A percentile compares a stretch with the other conserved stretches of the same genome.
phyloP scores from a whole-genome alignment of 2,113 vertebrate genomes.

The Carlito syrichta region DNA sequence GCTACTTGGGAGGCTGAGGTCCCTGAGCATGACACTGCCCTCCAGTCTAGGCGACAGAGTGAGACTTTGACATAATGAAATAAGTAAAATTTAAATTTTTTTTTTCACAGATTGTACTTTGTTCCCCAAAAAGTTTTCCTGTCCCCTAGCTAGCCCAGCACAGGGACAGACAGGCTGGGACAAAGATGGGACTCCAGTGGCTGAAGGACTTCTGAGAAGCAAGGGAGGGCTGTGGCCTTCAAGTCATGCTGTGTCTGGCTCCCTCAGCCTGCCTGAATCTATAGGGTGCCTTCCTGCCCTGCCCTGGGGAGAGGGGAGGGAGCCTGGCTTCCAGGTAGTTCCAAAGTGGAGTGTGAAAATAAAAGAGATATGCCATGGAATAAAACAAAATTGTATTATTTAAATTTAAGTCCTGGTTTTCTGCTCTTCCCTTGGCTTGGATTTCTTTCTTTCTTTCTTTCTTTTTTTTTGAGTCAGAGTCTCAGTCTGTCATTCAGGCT shows the following conservation, averaged over 20 bases:
- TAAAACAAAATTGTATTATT: too few species aligned
- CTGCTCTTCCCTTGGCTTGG: not conserved
- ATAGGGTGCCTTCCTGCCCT: slow-evolving; percentile 54
- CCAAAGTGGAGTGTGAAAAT: slow-evolving; percentile 91
- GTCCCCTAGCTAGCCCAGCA: slow-evolving; percentile 65
- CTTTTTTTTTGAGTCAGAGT: too few species aligned
- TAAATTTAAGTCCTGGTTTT: not conserved
- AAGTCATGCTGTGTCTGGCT: not conserved
- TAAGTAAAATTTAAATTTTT: too few species aligned
- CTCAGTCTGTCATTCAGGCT: too few species aligned
- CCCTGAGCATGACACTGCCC: too few species aligned
- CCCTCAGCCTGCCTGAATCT: slow-evolving; percentile 49
- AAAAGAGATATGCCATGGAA: slow-evolving; percentile 75
- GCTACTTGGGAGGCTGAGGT: too few species aligned
- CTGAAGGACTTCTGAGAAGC: slow-evolving; percentile 50
- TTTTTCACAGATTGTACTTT: slow-evolving; percentile 76
- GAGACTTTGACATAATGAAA: too few species aligned
- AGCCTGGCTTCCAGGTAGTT: slow-evolving; percentile 64
- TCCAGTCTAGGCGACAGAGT: too few species aligned
- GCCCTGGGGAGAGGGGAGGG: slow-evolving; percentile 57
- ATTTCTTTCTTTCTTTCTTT: too few species aligned
- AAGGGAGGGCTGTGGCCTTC: slow-evolving; percentile 10
- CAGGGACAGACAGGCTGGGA: slow-evolving; percentile 70
- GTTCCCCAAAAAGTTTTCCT: slow-evolving; percentile 72
- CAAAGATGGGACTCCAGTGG: slow-evolving; percentile 53